Percentiles rank a stretch among this genome's conserved stretches.
Conservation (phyloP, 2,113 vertebrate genomes). For the Calyptommatus sinebrachiatus region DNA sequence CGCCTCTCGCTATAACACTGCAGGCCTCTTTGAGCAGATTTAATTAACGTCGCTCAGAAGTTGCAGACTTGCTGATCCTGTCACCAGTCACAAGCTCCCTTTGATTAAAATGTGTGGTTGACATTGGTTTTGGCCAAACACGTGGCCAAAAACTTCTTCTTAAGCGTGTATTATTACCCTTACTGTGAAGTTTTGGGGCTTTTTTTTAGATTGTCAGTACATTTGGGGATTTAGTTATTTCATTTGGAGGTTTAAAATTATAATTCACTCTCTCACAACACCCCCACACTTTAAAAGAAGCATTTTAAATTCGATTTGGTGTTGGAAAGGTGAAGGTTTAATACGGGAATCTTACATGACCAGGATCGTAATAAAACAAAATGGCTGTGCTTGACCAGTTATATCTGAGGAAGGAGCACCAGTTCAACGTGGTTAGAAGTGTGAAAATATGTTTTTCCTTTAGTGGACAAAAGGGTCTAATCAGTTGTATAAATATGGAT, state of each 20-base stretch:
- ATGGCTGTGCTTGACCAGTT: too few relatives aligned
- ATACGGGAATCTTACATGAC: too few relatives aligned
- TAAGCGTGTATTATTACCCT: background rate
- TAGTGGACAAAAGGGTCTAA: too few relatives aligned
- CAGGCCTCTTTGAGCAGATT: background rate
- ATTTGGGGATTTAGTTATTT: background rate
- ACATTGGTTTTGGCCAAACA: background rate
- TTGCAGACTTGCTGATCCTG: background rate
- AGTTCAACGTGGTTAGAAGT: too few relatives aligned
- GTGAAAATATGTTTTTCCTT: too few relatives aligned
- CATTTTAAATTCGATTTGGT: background rate
- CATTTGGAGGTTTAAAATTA: background rate
- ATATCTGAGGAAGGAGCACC: too few relatives aligned
- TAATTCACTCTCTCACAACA: background rate
- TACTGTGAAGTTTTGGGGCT: too few relatives aligned
- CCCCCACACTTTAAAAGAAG: background rate
- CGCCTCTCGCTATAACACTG: background rate
- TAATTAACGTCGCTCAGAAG: slow-evolving; percentile 1
- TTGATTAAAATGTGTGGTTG: background rate
- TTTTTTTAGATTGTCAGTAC: background rate
- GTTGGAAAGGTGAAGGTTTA: too few relatives aligned
- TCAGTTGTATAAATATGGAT: too few relatives aligned
- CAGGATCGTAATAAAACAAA: background rate
- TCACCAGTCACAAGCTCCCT: background rate
- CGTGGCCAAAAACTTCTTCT: background rate